phyloP scores from a whole-genome alignment of 2,113 vertebrate species.

The Otocyon megalotis region DNA sequence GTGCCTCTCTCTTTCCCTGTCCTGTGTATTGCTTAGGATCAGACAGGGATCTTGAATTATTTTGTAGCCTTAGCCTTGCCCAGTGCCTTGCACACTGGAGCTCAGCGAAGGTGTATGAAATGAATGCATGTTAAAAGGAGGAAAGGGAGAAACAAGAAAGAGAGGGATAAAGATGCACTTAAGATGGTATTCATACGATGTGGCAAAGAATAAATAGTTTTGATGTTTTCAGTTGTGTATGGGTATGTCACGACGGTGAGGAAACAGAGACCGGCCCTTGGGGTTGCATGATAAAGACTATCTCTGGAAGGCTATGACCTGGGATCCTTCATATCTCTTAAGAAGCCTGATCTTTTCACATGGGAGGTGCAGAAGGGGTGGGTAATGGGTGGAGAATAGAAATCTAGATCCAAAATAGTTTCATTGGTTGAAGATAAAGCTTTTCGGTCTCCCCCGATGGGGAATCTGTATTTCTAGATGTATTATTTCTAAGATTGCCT shows the following conservation, averaged over 20 bases:
- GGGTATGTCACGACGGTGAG: not conserved
- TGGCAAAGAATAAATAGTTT: not conserved
- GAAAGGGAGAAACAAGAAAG: not conserved
- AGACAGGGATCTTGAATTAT: not conserved
- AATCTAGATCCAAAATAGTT: not conserved
- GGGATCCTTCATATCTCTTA: not conserved
- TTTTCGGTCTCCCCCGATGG: not conserved
- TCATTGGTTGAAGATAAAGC: not conserved
- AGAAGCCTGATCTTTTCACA: not conserved
- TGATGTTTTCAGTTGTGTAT: not conserved
- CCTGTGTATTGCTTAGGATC: not conserved
- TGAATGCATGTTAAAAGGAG: not conserved
- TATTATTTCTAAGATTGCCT: not conserved
- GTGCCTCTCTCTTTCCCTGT: not conserved
- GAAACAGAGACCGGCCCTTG: not conserved
- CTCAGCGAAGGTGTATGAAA: not conserved
- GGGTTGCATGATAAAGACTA: not conserved
- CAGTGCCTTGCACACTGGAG: not conserved
- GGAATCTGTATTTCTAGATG: not conserved
- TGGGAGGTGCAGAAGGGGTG: not conserved
- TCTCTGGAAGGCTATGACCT: not conserved
- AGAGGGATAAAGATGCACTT: not conserved
- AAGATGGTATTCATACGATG: not conserved
- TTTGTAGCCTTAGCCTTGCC: not conserved
- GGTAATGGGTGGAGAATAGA: not conserved